A percentile compares a stretch with the other conserved stretches of the same genome.
Evolutionary conservation across 2,113 vertebrate species (phyloP).

Genomic region (Okapia johnstoni): DNA sequence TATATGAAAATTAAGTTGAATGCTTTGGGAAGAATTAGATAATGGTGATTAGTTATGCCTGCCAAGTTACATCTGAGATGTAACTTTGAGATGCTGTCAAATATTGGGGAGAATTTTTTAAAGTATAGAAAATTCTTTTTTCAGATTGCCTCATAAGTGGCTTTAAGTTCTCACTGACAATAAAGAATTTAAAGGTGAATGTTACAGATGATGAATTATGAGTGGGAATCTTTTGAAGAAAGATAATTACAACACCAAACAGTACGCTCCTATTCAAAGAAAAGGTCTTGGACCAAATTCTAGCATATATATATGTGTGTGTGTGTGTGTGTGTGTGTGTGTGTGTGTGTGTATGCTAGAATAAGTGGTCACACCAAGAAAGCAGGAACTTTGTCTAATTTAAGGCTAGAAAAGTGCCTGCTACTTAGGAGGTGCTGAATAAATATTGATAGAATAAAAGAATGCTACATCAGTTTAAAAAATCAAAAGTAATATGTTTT

Average conservation of each 20-base stretch:
- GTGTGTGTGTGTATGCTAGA: not conserved
- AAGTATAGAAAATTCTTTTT: not conserved
- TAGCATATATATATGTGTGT: not conserved
- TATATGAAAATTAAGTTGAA: not conserved
- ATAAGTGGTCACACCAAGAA: not conserved
- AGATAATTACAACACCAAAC: not conserved
- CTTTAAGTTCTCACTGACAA: not conserved
- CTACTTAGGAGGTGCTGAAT: not conserved
- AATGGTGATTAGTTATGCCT: not conserved
- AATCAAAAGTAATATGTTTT: not conserved
- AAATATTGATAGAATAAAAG: not conserved
- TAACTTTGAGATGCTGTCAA: not conserved
- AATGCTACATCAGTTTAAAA: not conserved
- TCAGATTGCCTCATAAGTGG: not conserved
- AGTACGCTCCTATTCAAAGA: not conserved
- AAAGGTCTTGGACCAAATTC: not conserved
- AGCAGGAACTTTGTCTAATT: not conserved
- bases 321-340: no score
- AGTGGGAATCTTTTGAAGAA: not conserved
- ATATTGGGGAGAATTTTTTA: not conserved
- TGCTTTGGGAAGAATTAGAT: not conserved
- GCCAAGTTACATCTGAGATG: not conserved
- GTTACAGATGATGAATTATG: not conserved
- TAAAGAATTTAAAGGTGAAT: not conserved
- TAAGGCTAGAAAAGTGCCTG: not conserved